phyloP scores from a whole-genome alignment of 2,113 vertebrate species.

The Coracopsis vasa region DNA sequence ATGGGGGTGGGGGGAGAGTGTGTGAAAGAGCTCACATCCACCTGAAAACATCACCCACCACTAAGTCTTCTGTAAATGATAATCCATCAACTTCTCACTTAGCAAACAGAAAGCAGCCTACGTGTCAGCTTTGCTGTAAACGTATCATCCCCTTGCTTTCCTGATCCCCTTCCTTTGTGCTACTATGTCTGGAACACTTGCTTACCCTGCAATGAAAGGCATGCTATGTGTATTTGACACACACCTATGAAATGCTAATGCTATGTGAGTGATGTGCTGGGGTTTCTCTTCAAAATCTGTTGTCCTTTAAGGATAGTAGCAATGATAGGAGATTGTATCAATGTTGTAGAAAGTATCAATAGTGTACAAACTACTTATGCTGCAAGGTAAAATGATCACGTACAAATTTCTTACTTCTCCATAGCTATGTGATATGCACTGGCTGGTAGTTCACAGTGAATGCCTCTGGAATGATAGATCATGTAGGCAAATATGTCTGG shows the following conservation, averaged over 20 bases:
- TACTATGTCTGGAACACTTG: fast-evolving
- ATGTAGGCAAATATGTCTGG: no score
- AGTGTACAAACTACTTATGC: no score
- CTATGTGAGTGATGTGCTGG: not conserved
- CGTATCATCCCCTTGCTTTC: not conserved
- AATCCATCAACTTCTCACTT: not conserved
- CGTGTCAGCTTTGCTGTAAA: not conserved
- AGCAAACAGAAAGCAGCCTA: not conserved
- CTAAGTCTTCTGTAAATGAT: not conserved
- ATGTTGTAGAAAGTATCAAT: not conserved
- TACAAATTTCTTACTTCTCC: fast-evolving
- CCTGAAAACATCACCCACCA: not conserved
- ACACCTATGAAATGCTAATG: not conserved
- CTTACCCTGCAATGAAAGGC: fast-evolving
- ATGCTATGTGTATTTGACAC: not conserved
- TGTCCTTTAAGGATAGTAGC: not conserved
- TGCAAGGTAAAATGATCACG: not conserved
- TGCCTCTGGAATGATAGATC: not conserved
- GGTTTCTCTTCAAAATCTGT: not conserved
- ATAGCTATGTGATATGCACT: not conserved
- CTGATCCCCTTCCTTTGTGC: not conserved
- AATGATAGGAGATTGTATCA: not conserved
- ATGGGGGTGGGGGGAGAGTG: not conserved
- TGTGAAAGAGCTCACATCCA: not conserved
- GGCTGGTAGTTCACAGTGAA: not conserved